These are phyloP conservation scores for Drosophila ustulata DNA, from an alignment of 2,888 invertebrate species.

Conservation along the genomic window DNA sequence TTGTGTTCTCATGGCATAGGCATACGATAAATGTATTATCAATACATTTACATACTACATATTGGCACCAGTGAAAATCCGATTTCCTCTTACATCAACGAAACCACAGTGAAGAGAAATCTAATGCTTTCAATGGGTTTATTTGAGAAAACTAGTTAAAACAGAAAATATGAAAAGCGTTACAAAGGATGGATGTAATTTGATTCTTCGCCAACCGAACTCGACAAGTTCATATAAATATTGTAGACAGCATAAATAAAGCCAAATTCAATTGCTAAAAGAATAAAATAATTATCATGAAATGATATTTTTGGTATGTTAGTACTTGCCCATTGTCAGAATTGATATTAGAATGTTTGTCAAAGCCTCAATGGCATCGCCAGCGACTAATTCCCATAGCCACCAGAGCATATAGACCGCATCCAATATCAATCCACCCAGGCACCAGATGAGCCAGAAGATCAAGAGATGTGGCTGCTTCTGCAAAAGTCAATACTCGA, in stretches of 20 bases:
- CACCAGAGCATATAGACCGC: conserved; percentile 48
- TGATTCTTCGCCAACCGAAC: neutral
- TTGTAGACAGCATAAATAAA: conserved; percentile 60
- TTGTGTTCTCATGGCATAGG: no score
- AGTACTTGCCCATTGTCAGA: conserved; percentile 56
- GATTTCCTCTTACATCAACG: no score
- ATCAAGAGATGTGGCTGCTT: conserved; percentile 47
- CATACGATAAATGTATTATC: no score
- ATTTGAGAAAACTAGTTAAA: conserved; percentile 17
- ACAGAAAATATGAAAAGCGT: conserved; percentile 23
- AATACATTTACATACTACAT: no score
- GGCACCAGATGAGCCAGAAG: conserved; percentile 59
- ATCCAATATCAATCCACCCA: conserved; percentile 54
- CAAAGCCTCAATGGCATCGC: conserved; percentile 61
- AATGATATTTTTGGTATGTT: neutral
- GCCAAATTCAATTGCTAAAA: conserved; percentile 53
- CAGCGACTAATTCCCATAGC: conserved; percentile 46
- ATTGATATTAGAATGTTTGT: conserved; percentile 68
- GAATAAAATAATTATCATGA: neutral
- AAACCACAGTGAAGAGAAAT: no score
- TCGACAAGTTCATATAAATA: conserved; percentile 52
- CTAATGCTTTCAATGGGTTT: neutral
- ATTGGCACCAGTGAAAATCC: no score
- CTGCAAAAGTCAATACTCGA: conserved; percentile 14
- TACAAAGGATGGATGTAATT: neutral